Evolutionary conservation across 2,113 vertebrate species (phyloP).

Genomic region (Mystacornis crossleyi): DNA sequence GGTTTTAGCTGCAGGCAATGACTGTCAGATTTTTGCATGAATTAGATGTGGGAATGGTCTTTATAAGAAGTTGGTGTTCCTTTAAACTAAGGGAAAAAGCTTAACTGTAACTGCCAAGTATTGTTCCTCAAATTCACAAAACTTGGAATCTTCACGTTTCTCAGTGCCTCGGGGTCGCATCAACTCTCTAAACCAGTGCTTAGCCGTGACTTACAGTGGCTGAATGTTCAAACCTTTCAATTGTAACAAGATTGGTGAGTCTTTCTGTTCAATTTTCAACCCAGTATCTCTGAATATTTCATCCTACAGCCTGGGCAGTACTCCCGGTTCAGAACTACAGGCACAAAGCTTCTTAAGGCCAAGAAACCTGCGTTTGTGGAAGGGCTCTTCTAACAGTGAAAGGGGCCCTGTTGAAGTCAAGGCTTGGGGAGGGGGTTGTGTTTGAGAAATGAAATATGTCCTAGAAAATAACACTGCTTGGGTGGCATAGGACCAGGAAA

Average conservation of each 20-base stretch:
- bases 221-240: neutral
- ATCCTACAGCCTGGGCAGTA: neutral
- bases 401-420: neutral
- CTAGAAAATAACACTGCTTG: neutral
- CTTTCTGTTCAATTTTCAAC: neutral
- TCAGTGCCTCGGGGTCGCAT: neutral
- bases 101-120: neutral
- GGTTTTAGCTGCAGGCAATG: neutral
- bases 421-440: accelerated
- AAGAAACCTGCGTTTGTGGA: neutral
- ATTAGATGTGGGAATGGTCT: neutral
- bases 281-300: neutral
- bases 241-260: neutral
- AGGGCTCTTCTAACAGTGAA: neutral
- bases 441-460: neutral
- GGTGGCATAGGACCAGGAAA: neutral
- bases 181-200: neutral
- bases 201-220: accelerated
- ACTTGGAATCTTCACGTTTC: neutral
- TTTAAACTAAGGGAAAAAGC: neutral
- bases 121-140: neutral
- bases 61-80: neutral
- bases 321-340: neutral
- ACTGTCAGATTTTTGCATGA: neutral
- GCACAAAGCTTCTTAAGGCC: neutral